phyloP scores from a whole-genome alignment of 2,797 vertebrate species.

The Ceyx erithaca region DNA sequence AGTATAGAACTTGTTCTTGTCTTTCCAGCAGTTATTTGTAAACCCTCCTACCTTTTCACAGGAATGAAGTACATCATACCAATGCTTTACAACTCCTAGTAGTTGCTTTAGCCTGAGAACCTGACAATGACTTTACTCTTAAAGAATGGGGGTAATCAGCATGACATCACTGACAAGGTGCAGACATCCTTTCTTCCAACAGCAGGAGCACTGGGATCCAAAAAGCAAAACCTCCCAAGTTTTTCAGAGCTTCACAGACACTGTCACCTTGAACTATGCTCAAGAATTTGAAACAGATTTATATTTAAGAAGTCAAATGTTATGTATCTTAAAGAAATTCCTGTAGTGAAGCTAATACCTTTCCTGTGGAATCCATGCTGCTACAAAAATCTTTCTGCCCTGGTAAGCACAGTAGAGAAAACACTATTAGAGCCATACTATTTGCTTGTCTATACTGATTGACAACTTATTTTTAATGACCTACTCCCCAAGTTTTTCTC shows the following conservation, averaged over 20 bases:
- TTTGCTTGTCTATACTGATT: not conserved
- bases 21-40: not conserved
- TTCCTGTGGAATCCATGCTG: not conserved
- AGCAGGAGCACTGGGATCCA: not conserved
- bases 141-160: not conserved
- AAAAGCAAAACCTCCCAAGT: not conserved
- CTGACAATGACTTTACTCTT: not conserved
- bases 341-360: not conserved
- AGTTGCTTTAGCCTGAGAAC: not conserved
- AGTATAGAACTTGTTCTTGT: not conserved
- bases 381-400: not conserved
- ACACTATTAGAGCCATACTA: not conserved
- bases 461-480: not conserved
- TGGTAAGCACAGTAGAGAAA: not conserved
- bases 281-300: not conserved
- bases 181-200: not conserved
- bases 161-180: not conserved
- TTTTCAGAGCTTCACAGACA: not conserved
- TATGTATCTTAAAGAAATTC: not conserved
- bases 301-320: not conserved
- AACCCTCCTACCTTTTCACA: not conserved
- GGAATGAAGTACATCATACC: not conserved
- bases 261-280: not conserved
- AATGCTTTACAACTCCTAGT: not conserved
- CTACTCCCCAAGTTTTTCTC: not conserved